Conservation (phyloP, 2,888 invertebrate species). For the Copidosoma aretas region DNA sequence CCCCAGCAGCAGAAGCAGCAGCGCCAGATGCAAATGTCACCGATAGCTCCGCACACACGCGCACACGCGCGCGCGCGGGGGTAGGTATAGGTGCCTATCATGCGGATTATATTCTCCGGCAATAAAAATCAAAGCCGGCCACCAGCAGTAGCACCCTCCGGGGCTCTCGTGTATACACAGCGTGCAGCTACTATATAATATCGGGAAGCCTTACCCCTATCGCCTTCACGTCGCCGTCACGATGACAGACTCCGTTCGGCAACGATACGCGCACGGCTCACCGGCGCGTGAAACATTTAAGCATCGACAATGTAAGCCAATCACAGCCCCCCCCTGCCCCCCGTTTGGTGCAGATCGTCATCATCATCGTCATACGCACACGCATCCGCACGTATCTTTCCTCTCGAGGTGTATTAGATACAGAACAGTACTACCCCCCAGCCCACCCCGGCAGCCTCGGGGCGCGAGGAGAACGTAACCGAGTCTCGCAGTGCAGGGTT, state of each 20-base stretch:
- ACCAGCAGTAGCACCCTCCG: background rate
- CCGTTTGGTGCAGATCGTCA: background rate
- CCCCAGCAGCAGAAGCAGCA: slow-evolving; percentile 9
- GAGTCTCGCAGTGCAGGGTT: too few relatives aligned
- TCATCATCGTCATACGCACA: background rate
- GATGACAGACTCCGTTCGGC: background rate
- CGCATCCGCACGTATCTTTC: background rate
- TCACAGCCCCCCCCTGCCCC: slow-evolving; percentile 54
- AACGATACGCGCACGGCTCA: slow-evolving; percentile 47
- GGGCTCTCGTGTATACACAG: background rate
- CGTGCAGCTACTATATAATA: slow-evolving; percentile 21
- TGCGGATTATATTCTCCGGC: too few relatives aligned
- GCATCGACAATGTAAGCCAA: slow-evolving; percentile 63
- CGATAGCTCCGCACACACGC: slow-evolving; percentile 7
- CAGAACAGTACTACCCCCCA: background rate
- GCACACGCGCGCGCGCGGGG: too few relatives aligned
- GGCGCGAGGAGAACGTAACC: too few relatives aligned
- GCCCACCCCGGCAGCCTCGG: background rate
- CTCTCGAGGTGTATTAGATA: background rate
- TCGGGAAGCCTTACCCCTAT: slow-evolving; percentile 61
- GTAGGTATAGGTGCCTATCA: too few relatives aligned
- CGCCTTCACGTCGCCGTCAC: slow-evolving; percentile 36
- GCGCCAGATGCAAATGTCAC: slow-evolving; percentile 19
- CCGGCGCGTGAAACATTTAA: slow-evolving; percentile 63
- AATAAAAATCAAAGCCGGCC: background rate